Evolutionary conservation across 2,797 vertebrate genomes (phyloP), one percentile per base, ranked within the genome.

Genomic region (Crenuchus spilurus): DNA sequence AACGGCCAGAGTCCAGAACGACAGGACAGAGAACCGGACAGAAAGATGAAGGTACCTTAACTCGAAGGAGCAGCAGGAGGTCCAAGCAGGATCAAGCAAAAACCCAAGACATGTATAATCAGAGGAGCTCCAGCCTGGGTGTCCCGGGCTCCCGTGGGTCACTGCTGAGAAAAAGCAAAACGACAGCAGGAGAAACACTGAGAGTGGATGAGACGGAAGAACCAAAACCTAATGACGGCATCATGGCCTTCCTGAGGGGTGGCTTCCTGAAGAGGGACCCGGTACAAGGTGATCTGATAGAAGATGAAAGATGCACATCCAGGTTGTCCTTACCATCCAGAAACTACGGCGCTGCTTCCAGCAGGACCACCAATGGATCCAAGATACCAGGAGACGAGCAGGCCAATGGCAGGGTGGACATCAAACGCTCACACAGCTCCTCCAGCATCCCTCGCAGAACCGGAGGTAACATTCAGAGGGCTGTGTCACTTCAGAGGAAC

Each of bases 391-490:
- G 1, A 0, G 84, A 88, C 2, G 90, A 89, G 58, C 82, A 90
- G 51, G 75, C 82, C 48, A 92, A 92, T 0, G 90, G 87, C 35
- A 90, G 87, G 14, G 72, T 63, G 82, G 89, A 94, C 4, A 91
- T 95, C 72, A 90, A 87, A 5, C 93, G 94, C 7, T 95, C 94
- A 0, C 96, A 94, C 74, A 95, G 95, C 87, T 96, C 95, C 0
- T 92, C 92, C 74, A 94, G 88, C 78, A 94, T 96, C 30, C 91
- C 92, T 13, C 88, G 75, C 2, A 95, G 90, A 80, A 80, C 87
- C 0, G 88, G 93, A 44, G 88, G 82, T 64, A 75, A 67, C 2
- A 73, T 92, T 44, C 88, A 86, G 18, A 87, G 93, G 70, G 92
- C 94, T 0, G 85, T 90, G 0, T 95, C 95, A 0, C 75, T 96